Conservation (phyloP, 2,888 invertebrate genomes). For the Teleiodes luculella region DNA sequence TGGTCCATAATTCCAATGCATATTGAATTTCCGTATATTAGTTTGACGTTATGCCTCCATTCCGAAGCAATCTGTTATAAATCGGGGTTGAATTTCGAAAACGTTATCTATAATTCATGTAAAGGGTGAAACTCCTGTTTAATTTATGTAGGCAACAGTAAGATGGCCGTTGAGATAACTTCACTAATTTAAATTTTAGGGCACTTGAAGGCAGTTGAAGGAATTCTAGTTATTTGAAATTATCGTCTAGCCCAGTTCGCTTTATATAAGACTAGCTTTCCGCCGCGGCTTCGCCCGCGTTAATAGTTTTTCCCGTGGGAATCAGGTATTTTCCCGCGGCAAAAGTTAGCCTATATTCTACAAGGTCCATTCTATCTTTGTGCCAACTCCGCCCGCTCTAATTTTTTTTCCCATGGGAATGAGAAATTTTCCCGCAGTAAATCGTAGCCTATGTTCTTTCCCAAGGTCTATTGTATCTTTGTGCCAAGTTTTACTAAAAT, state of each 20-base stretch:
- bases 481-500: too few species aligned
- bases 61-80: constrained; percentile 6
- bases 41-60: neutral
- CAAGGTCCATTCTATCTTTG: too few species aligned
- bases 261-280: too few species aligned
- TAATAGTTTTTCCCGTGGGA: too few species aligned
- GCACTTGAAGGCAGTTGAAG: constrained; percentile 2
- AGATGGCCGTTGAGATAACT: constrained; percentile 9
- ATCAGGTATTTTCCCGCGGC: too few species aligned
- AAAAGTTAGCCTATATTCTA: too few species aligned
- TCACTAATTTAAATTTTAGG: constrained; percentile 13
- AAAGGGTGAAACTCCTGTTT: constrained; percentile 11
- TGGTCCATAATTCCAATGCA: neutral
- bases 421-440: too few species aligned
- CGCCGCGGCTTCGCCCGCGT: too few species aligned
- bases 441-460: too few species aligned
- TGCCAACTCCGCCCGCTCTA: too few species aligned
- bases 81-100: constrained; percentile 3
- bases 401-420: too few species aligned
- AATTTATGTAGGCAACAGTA: constrained; percentile 7
- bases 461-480: too few species aligned
- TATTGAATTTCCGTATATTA: neutral
- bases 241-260: neutral
- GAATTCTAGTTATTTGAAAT: neutral
- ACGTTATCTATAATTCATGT: constrained; percentile 13